Percentiles rank a stretch among this genome's conserved stretches.
phyloP scores from a whole-genome alignment of 2,113 vertebrate species.

The Gopherus evgoodei region DNA sequence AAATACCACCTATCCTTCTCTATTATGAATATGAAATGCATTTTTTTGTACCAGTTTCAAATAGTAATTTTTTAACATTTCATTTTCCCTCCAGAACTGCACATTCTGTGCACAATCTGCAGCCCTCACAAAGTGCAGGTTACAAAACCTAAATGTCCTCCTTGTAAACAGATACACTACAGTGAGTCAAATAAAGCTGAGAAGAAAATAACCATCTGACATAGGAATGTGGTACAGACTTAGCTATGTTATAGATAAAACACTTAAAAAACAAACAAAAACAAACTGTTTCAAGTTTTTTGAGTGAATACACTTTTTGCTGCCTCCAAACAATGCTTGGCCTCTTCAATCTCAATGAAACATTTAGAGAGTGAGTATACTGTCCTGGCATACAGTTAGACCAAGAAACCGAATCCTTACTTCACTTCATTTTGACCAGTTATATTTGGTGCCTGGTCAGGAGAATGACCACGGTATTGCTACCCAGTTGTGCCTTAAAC shows the following conservation, averaged over 20 bases:
- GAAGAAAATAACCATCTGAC: not conserved
- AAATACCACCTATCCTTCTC: not conserved
- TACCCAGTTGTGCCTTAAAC: not conserved
- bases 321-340: not conserved
- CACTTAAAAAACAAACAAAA: not conserved
- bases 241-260: not conserved
- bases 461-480: not conserved
- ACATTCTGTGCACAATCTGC: not conserved
- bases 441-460: not conserved
- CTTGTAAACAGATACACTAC: not conserved
- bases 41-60: not conserved
- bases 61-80: no score
- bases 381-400: not conserved
- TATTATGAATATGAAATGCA: not conserved
- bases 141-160: not conserved
- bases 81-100: not conserved
- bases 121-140: not conserved
- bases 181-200: not conserved
- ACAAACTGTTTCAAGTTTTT: accelerated
- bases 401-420: not conserved
- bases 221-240: not conserved
- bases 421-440: not conserved
- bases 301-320: not conserved
- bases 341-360: not conserved
- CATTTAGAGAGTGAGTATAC: not conserved